Evolutionary conservation across 2,797 vertebrate genomes (phyloP).

Genomic region (Aphelocoma californica): DNA sequence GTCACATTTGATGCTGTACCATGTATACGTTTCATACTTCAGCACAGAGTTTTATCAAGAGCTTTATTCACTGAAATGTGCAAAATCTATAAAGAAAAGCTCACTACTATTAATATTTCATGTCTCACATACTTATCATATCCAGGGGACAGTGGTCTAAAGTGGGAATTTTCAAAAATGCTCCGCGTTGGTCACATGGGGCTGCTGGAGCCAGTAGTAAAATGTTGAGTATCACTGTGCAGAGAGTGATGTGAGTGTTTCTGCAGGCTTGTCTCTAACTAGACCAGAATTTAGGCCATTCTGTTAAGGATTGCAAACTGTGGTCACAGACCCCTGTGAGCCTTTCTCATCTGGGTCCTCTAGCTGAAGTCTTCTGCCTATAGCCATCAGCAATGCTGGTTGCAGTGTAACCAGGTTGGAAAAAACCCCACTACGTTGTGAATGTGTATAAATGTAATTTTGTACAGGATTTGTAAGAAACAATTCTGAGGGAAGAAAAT

Average conservation of each 20-base stretch:
- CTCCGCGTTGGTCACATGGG: not conserved
- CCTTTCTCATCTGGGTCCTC: not conserved
- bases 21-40: not conserved
- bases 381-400: not conserved
- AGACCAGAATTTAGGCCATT: not conserved
- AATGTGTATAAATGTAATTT: not conserved
- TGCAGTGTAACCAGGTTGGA: not conserved
- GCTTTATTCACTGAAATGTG: conserved; percentile 35
- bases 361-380: not conserved
- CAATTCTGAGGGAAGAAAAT: not conserved
- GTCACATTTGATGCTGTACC: not conserved
- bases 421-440: accelerated
- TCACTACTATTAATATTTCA: not conserved
- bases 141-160: not conserved
- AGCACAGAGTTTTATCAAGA: conserved; percentile 28
- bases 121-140: not conserved
- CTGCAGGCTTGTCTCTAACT: not conserved
- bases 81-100: not conserved
- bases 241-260: accelerated
- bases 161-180: not conserved
- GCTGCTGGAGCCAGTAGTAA: not conserved
- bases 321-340: not conserved
- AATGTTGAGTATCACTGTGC: not conserved
- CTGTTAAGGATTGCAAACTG: not conserved
- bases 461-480: not conserved